These are phyloP conservation scores for Apoda limacodes DNA, from an alignment of 2,888 invertebrate genomes.

Conservation along the genomic window DNA sequence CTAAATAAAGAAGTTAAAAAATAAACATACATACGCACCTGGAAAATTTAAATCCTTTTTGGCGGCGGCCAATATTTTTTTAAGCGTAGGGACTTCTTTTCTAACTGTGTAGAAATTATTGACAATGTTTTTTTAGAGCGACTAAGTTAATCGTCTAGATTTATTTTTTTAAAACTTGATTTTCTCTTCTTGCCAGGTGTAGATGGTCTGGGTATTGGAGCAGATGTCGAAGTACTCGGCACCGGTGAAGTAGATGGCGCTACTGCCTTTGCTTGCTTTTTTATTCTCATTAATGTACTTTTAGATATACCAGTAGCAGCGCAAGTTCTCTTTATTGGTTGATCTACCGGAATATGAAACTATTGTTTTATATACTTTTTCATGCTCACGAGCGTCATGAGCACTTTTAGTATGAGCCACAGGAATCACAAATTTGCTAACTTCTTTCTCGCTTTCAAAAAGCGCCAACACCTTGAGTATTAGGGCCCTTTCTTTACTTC, in stretches of 20 bases:
- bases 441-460: too few relatives aligned
- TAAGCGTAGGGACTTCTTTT: constrained; percentile 20
- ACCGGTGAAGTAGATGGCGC: neutral
- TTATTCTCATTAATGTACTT: neutral
- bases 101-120: constrained; percentile 17
- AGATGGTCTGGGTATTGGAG: constrained; percentile 13
- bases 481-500: too few relatives aligned
- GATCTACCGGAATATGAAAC: too few relatives aligned
- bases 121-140: constrained; percentile 9
- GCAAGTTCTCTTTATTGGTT: neutral
- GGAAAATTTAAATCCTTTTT: constrained; percentile 19
- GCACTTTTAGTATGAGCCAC: too few relatives aligned
- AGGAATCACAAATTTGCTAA: too few relatives aligned
- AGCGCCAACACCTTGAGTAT: too few relatives aligned
- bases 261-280: neutral
- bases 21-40: too few relatives aligned
- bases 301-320: neutral
- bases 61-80: constrained; percentile 17
- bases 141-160: constrained; percentile 15
- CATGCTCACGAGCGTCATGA: too few relatives aligned
- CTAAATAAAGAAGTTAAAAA: too few relatives aligned
- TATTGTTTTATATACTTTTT: too few relatives aligned
- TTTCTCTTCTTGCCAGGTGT: constrained; percentile 20
- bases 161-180: constrained; percentile 11
- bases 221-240: constrained; percentile 3